phyloP scores from a whole-genome alignment of 2,113 vertebrate genomes.

The Coptodon bakossiorum region DNA sequence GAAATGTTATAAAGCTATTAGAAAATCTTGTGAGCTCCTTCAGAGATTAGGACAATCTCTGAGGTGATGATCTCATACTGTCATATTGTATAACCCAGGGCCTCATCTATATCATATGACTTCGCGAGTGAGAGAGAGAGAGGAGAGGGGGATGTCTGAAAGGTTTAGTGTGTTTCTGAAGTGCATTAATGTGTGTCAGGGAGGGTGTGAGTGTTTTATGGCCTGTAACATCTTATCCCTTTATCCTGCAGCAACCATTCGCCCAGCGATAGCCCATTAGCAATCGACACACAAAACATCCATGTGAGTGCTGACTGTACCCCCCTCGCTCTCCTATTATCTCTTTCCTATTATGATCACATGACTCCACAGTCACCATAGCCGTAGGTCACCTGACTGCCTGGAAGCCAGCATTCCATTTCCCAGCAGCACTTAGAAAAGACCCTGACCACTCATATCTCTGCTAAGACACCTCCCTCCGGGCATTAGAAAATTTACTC shows the following conservation, averaged over 20 bases:
- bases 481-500: constrained; percentile 18
- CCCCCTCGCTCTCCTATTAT: not conserved
- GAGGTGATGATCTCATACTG: constrained; percentile 47
- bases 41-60: constrained; percentile 30
- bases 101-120: constrained; percentile 51
- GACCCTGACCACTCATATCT: constrained; percentile 46
- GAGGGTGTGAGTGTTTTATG: not conserved
- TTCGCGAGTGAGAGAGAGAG: not conserved
- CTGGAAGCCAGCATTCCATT: constrained; percentile 45
- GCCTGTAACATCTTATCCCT: constrained; percentile 30
- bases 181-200: constrained; percentile 15
- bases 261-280: constrained; percentile 50
- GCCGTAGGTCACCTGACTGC: constrained; percentile 48
- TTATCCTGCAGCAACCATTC: constrained; percentile 27
- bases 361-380: constrained; percentile 20
- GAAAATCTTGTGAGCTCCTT: constrained; percentile 22
- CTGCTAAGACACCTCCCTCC: constrained; percentile 23
- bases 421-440: constrained; percentile 63
- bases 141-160: not conserved
- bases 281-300: constrained; percentile 6
- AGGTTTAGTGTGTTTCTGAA: constrained; percentile 1
- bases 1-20: constrained; percentile 15
- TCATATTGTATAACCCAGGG: constrained; percentile 30
- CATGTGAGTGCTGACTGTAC: not conserved
- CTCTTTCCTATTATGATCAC: not conserved